Conservation (phyloP, 2,888 invertebrate genomes). For the Sericinus montela region DNA sequence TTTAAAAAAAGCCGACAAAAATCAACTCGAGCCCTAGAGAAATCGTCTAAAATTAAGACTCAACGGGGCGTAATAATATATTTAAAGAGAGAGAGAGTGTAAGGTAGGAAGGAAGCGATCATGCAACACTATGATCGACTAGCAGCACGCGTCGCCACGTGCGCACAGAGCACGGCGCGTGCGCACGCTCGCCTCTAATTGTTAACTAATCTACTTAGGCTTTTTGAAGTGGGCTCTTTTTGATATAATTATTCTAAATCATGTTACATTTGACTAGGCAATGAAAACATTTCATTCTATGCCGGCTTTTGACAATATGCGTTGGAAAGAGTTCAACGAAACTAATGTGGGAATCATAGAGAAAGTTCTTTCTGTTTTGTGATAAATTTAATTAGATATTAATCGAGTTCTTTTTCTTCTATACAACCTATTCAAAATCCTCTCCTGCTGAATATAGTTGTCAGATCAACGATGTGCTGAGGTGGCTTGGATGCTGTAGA, state of each 20-base stretch:
- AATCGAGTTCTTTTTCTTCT: too few species aligned
- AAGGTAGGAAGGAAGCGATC: slow-evolving; percentile 44
- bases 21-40: too few species aligned
- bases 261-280: slow-evolving; percentile 13
- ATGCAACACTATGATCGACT: slow-evolving; percentile 24
- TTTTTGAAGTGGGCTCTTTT: slow-evolving; percentile 2
- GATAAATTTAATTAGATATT: too few species aligned
- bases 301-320: too few species aligned
- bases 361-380: too few species aligned
- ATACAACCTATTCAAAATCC: too few species aligned
- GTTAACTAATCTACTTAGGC: slow-evolving; percentile 41
- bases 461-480: too few species aligned
- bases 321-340: too few species aligned
- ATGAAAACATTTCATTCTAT: slow-evolving; percentile 2
- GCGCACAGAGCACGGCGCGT: slow-evolving; percentile 23
- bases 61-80: slow-evolving; percentile 39
- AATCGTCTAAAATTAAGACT: slow-evolving; percentile 10
- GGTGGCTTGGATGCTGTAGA: too few species aligned
- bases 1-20: too few species aligned
- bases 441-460: too few species aligned
- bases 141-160: slow-evolving; percentile 23
- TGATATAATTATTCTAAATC: background rate
- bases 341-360: too few species aligned
- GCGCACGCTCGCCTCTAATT: slow-evolving; percentile 29
- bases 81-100: slow-evolving; percentile 44